These are phyloP conservation scores for Athetis lepigone DNA, from an alignment of 2,888 invertebrate genomes.

Conservation along the genomic window DNA sequence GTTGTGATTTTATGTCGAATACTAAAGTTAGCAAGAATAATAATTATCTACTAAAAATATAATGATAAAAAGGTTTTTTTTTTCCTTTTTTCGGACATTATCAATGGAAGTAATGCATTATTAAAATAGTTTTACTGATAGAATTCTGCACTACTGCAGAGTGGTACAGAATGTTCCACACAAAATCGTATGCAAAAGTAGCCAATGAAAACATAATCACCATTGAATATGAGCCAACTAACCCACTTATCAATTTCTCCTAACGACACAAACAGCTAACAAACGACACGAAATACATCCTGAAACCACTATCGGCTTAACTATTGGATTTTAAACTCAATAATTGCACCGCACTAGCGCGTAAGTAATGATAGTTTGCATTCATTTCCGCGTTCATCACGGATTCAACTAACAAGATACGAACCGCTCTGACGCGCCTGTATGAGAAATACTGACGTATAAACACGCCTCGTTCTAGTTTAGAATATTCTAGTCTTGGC, in stretches of 20 bases:
- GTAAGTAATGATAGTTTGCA: conserved; percentile 59
- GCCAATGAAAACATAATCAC: background rate
- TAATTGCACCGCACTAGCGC: conserved; percentile 51
- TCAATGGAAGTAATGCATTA: background rate
- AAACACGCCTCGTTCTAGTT: too few species aligned
- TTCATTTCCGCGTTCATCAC: conserved; percentile 39
- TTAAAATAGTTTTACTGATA: background rate
- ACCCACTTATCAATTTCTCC: background rate
- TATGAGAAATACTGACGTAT: background rate
- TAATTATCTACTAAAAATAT: too few species aligned
- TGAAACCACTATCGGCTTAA: conserved; percentile 20
- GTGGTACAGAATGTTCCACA: too few species aligned
- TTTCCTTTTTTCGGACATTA: background rate
- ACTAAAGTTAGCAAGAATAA: too few species aligned
- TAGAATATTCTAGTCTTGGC: background rate
- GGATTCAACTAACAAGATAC: conserved; percentile 34
- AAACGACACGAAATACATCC: conserved; percentile 10
- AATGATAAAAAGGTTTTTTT: too few species aligned
- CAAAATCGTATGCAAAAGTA: too few species aligned
- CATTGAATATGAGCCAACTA: background rate
- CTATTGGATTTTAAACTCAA: conserved; percentile 56
- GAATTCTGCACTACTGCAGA: too few species aligned
- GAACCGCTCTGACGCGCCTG: conserved; percentile 4
- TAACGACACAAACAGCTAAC: background rate
- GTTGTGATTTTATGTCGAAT: too few species aligned